A percentile compares a stretch with the other conserved stretches of the same genome.
Conservation (phyloP, 2,888 invertebrate species). For the Sarcophaga rosellei region DNA sequence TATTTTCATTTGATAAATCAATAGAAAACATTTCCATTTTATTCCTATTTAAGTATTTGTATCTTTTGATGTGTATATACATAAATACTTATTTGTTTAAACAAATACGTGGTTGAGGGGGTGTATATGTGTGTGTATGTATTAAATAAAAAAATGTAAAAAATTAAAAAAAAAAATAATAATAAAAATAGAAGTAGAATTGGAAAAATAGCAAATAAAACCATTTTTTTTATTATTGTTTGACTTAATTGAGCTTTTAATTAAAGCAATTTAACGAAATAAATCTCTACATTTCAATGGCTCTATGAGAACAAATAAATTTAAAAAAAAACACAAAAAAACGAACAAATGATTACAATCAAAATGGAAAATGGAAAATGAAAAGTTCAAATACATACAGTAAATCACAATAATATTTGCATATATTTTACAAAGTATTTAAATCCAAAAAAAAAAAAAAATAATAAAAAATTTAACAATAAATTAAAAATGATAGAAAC, state of each 20-base stretch:
- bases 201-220: constrained; percentile 8
- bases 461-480: neutral
- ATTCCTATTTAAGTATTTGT: neutral
- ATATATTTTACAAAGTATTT: neutral
- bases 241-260: constrained; percentile 66
- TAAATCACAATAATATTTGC: constrained; percentile 1
- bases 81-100: neutral
- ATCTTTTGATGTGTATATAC: neutral
- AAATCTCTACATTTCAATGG: constrained; percentile 55
- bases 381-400: neutral
- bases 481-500: constrained; percentile 21
- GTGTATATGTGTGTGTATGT: neutral
- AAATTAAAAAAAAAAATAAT: neutral
- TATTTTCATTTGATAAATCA: neutral
- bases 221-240: constrained; percentile 53
- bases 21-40: neutral
- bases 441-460: neutral
- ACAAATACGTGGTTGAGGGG: neutral
- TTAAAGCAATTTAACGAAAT: constrained; percentile 65
- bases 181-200: neutral
- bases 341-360: neutral
- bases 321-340: constrained; percentile 7
- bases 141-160: neutral
- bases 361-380: neutral
- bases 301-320: constrained; percentile 46